These are phyloP conservation scores for Heliconius ethilla DNA, from an alignment of 2,888 invertebrate genomes.

Conservation along the genomic window DNA sequence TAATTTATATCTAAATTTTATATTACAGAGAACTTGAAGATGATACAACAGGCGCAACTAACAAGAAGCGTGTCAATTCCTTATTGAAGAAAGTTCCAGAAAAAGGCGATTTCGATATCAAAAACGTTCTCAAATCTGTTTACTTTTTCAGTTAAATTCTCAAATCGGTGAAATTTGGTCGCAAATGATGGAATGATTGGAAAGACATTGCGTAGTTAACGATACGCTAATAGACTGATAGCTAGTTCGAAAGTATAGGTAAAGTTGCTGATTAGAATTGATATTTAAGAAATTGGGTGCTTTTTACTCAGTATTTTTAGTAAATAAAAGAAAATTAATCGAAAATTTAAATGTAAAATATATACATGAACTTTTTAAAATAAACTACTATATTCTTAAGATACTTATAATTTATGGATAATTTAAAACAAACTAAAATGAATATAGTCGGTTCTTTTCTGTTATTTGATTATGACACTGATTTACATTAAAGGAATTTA, in stretches of 20 bases:
- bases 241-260: constrained; percentile 7
- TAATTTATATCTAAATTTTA: not conserved
- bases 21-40: constrained; percentile 71
- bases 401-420: constrained; percentile 1
- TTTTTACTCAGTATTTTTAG: constrained; percentile 1
- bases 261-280: not conserved
- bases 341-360: not conserved
- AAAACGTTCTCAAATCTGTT: constrained; percentile 87
- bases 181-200: not conserved
- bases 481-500: too few species aligned
- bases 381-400: not conserved
- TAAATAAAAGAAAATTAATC: not conserved
- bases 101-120: constrained; percentile 89
- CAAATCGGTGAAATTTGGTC: not conserved
- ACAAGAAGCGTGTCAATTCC: constrained; percentile 84
- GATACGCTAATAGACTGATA: constrained; percentile 17
- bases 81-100: constrained; percentile 84
- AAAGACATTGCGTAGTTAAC: not conserved
- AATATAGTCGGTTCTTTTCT: not conserved
- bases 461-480: not conserved
- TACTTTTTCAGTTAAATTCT: constrained; percentile 92
- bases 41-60: constrained; percentile 76
- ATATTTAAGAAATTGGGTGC: constrained; percentile 5
- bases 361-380: not conserved
- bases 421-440: not conserved